These are phyloP conservation scores for Diacarnus erythraeanus DNA, from an alignment of 37 sponge, comb jelly and placozoan genomes.

Conservation along the genomic window DNA sequence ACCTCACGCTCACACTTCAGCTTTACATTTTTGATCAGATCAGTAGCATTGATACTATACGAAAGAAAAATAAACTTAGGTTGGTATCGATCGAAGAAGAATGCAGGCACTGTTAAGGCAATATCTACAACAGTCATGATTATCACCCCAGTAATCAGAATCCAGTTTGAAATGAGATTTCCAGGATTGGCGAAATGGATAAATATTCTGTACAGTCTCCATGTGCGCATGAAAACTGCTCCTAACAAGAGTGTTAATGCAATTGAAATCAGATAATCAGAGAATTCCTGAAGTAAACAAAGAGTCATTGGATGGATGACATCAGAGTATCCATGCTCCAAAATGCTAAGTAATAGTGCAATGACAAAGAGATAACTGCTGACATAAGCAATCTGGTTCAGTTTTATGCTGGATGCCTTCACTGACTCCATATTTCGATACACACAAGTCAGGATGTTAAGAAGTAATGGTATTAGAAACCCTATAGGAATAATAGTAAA, in stretches of 20 bases:
- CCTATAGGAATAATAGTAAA: background rate
- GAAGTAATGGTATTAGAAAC: background rate
- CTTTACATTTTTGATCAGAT: background rate
- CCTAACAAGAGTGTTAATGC: conserved; percentile 14
- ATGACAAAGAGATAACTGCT: conserved; percentile 28
- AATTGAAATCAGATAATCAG: background rate
- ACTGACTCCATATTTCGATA: conserved; percentile 15
- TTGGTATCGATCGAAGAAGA: background rate
- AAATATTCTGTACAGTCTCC: conserved; percentile 51
- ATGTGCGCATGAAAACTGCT: background rate
- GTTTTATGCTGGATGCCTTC: conserved; percentile 22
- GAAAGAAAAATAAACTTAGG: background rate
- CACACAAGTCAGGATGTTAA: conserved; percentile 11
- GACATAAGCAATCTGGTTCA: conserved; percentile 13
- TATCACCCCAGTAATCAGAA: background rate
- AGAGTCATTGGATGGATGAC: background rate
- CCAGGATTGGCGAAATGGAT: conserved; percentile 28
- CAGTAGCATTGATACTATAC: too few relatives aligned
- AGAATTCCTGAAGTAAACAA: background rate
- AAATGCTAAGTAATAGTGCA: background rate
- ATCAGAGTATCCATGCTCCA: background rate
- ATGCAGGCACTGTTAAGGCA: background rate
- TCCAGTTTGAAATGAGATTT: background rate
- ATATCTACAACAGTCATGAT: background rate
- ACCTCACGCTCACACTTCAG: background rate